phyloP scores from a whole-genome alignment of 1,140 invertebrate species.

The Helicoverpa armigera region DNA sequence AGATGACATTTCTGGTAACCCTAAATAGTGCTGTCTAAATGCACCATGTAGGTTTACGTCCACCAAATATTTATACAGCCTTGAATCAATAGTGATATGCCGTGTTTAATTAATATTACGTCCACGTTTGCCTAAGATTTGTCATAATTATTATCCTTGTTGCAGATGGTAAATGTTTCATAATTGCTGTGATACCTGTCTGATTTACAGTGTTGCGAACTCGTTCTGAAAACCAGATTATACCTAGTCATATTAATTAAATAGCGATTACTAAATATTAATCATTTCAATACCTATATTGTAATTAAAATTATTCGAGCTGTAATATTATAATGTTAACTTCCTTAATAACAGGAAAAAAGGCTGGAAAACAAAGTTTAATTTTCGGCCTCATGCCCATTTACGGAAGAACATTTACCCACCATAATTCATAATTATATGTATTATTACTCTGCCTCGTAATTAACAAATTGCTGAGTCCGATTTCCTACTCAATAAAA shows the following conservation, averaged over 20 bases:
- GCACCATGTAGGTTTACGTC: conserved; percentile 2
- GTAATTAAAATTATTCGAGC: too few species aligned
- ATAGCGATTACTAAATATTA: too few species aligned
- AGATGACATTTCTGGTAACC: neutral
- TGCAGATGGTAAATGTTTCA: neutral
- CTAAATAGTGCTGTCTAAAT: neutral
- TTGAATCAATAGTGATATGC: neutral
- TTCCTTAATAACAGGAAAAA: neutral
- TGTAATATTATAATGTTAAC: too few species aligned
- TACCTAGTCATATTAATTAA: too few species aligned
- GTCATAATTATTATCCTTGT: conserved; percentile 4
- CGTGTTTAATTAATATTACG: conserved; percentile 7
- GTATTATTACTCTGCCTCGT: too few species aligned
- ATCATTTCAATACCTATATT: too few species aligned
- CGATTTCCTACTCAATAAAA: too few species aligned
- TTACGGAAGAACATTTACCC: too few species aligned
- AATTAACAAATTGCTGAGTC: too few species aligned
- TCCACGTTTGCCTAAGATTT: conserved; percentile 11
- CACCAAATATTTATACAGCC: conserved; percentile 3
- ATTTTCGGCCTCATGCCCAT: too few species aligned
- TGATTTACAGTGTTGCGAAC: neutral
- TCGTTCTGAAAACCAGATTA: neutral
- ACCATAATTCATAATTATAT: too few species aligned
- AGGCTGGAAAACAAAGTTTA: too few species aligned
- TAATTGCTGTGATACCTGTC: neutral